Evolutionary conservation across 2,888 invertebrate species (phyloP), one percentile per base, ranked within the genome.

Genomic region (Sepioteuthis lessoniana): DNA sequence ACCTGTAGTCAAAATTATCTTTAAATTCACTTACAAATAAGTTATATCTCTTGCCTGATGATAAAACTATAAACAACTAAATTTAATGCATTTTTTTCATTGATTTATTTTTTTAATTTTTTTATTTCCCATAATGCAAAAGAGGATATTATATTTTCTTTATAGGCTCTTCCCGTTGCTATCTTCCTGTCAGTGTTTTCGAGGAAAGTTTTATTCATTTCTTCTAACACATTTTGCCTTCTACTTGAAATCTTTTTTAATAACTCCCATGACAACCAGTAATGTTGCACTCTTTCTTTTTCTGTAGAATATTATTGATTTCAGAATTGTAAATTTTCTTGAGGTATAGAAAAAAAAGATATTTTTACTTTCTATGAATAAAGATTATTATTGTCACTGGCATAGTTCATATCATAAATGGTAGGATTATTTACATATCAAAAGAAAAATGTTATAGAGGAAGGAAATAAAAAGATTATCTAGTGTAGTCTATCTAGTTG

Each of bases 41-140:
- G 31, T 60, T 60, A 60, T 60, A 60, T 60, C 60, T 60, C 5
- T 76, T n/a, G n/a, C 76, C 76, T 76, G 76, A 76, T 76, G 76
- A 76, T 76, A 76, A 76, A 76, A 76, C n/a, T n/a, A 76, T 76
- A 76, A 76, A 76, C n/a, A 76, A 76, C 76, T 76, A n/a, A n/a
- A 10, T 16, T 60, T 60, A 60, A 60, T 76, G n/a, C 25, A 25
- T 55, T 76, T 76, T n/a, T 76, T 76, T 76, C n/a, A 10, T n/a
- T n/a, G 1, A 19, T n/a, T n/a, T 55, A 5, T 55, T 55, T 21
- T 25, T 76, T n/a, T n/a, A n/a, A n/a, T n/a, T n/a, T 16, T 76
- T n/a, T 16, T 76, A 13, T 76, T n/a, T 76, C 31, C 31, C n/a
- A n/a, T 76, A n/a, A 76, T 76, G 76, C n/a, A n/a, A n/a, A n/a